Conservation (phyloP, 2,113 vertebrate genomes). For the Rhabdornis inornatus region DNA sequence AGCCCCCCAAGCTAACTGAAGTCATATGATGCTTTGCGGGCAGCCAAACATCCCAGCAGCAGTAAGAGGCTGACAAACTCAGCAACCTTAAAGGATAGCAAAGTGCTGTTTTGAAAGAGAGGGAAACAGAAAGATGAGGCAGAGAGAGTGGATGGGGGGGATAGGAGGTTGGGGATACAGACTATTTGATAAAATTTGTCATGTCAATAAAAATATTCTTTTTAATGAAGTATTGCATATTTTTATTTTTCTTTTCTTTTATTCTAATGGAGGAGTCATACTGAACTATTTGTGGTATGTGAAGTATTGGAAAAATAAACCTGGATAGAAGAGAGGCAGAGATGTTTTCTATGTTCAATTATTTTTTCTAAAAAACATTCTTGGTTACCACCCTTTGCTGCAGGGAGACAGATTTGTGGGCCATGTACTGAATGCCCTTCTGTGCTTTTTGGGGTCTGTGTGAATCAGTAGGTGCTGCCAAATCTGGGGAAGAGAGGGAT, state of each 20-base stretch:
- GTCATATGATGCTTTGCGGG: neutral
- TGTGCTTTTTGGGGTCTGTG: neutral
- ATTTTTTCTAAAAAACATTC: neutral
- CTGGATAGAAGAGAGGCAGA: constrained; percentile 42
- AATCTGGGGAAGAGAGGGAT: neutral
- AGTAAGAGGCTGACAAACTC: neutral
- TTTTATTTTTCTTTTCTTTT: constrained; percentile 59
- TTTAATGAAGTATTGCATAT: constrained; percentile 50
- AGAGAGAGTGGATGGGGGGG: neutral
- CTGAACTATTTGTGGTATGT: constrained; percentile 65
- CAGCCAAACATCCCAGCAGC: constrained; percentile 21
- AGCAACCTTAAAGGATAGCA: neutral
- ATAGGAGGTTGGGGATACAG: neutral
- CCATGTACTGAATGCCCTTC: neutral
- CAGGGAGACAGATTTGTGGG: neutral
- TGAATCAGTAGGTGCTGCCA: neutral
- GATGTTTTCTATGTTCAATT: constrained; percentile 60
- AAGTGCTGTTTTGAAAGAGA: neutral
- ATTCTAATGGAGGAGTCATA: constrained; percentile 29
- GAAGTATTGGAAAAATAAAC: constrained; percentile 71
- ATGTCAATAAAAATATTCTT: constrained; percentile 45
- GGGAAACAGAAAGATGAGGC: neutral
- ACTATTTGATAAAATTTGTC: constrained; percentile 15
- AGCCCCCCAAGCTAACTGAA: constrained; percentile 16
- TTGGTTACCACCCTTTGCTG: neutral